These are phyloP conservation scores for Pleuronectes platessa DNA, from an alignment of 2,113 vertebrate genomes.

Conservation along the genomic window DNA sequence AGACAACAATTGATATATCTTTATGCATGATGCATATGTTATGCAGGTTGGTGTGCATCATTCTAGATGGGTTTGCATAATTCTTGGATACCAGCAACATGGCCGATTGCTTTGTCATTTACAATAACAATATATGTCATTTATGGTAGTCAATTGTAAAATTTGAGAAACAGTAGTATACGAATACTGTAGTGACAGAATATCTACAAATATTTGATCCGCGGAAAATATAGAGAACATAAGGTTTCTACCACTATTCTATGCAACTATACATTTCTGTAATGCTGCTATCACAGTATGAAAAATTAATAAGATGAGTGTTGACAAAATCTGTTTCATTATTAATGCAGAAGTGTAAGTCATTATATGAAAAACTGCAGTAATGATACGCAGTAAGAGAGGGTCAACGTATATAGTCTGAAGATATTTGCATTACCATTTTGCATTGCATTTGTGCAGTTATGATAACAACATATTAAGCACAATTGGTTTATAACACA, in stretches of 20 bases:
- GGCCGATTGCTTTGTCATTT: no score
- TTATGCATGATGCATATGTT: no score
- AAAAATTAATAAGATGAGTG: conserved; percentile 1
- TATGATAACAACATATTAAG: conserved; percentile 1
- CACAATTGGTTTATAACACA: background rate
- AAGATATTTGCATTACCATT: background rate
- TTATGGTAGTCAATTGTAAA: no score
- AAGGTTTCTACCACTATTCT: background rate
- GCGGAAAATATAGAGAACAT: background rate
- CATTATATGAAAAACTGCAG: background rate
- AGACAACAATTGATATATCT: no score
- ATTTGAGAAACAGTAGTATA: no score
- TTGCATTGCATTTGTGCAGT: background rate
- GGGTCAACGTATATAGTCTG: background rate
- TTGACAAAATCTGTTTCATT: conserved; percentile 15
- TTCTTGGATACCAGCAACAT: no score
- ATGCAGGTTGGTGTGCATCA: no score
- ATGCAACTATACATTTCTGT: background rate
- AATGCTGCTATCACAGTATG: background rate
- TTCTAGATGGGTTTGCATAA: no score
- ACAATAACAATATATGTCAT: no score
- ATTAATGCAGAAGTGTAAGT: conserved; percentile 12
- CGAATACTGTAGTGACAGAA: no score
- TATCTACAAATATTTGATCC: no score
- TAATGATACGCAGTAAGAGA: background rate